A percentile compares a stretch with the other conserved stretches of the same genome.
Evolutionary conservation across 2,797 vertebrate genomes (phyloP).

Genomic region (Odontamblyopus lacepedii): DNA sequence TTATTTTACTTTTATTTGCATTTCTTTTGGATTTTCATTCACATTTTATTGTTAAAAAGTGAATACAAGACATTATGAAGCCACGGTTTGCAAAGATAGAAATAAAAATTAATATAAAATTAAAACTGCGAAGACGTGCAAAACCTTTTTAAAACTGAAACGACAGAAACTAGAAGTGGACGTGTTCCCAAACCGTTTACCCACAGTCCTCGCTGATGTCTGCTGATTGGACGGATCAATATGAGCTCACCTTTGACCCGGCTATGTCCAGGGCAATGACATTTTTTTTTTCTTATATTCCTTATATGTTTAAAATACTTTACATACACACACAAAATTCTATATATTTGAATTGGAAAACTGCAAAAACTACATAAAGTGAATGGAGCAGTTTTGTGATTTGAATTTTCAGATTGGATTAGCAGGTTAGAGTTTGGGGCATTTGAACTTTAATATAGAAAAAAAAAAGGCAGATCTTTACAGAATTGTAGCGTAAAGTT

Average conservation of each 20-base stretch:
- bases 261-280: neutral
- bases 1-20: too few species aligned
- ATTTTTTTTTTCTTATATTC: neutral
- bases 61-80: too few species aligned
- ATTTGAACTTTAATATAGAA: neutral
- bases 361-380: neutral
- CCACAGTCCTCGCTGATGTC: neutral
- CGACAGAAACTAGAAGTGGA: neutral
- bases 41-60: too few species aligned
- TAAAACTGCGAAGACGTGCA: too few species aligned
- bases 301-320: neutral
- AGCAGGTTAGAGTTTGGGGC: neutral
- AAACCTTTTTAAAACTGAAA: neutral
- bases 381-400: neutral
- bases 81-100: too few species aligned
- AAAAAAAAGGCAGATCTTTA: neutral
- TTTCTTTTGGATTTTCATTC: too few species aligned
- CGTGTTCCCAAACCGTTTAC: neutral
- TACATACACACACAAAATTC: neutral
- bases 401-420: neutral
- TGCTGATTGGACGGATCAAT: constrained; percentile 25
- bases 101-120: too few species aligned
- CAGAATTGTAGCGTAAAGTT: neutral
- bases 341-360: neutral
- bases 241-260: constrained; percentile 19